Conservation (phyloP, 2,113 vertebrate species). For the Cyrtonyx montezumae region DNA sequence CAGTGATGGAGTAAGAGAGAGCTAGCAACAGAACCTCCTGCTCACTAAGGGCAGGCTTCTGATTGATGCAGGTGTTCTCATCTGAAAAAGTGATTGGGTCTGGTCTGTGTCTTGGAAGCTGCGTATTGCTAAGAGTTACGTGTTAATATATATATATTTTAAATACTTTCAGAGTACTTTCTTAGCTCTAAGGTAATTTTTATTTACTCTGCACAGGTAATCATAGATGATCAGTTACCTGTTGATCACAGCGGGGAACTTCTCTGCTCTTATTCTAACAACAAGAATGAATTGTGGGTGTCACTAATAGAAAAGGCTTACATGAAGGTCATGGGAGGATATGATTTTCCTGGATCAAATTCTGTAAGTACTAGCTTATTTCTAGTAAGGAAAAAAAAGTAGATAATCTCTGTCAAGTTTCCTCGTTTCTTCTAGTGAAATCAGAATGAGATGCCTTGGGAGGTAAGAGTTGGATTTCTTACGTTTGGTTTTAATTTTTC, state of each 20-base stretch:
- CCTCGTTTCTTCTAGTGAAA: neutral
- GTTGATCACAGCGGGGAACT: slow-evolving; percentile 94
- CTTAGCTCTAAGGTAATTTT: neutral
- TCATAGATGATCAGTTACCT: slow-evolving; percentile 96
- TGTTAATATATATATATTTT: neutral
- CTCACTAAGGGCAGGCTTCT: neutral
- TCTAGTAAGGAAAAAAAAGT: neutral
- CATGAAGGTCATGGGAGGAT: slow-evolving; percentile 99
- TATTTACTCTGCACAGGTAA: slow-evolving; percentile 82
- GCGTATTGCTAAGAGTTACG: neutral
- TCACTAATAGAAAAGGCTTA: slow-evolving; percentile 99
- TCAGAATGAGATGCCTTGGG: neutral
- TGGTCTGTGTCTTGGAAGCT: neutral
- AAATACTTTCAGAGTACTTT: neutral
- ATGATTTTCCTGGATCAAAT: slow-evolving; percentile 98
- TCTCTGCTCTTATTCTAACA: slow-evolving; percentile 98
- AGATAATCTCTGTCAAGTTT: neutral
- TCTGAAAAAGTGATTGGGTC: neutral
- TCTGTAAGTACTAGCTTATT: slow-evolving; percentile 84
- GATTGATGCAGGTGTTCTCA: neutral
- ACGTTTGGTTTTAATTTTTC: accelerated
- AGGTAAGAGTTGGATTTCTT: neutral
- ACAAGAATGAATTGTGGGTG: slow-evolving; percentile 97
- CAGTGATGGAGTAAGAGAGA: neutral
- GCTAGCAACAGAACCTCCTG: neutral